Evolutionary conservation across 2,888 invertebrate species (phyloP).

Genomic region (Rhorus exstirpatorius): DNA sequence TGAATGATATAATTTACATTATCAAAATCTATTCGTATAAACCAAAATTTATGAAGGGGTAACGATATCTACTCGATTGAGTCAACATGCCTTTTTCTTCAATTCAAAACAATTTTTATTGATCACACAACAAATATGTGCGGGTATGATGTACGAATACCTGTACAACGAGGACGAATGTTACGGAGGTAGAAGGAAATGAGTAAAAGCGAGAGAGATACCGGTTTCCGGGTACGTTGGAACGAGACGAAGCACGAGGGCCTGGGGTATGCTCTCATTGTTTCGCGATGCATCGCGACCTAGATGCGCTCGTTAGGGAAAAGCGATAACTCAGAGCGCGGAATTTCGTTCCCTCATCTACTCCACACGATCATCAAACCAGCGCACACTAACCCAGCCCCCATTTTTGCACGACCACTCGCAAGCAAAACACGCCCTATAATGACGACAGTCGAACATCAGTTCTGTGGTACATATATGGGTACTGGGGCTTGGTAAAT

Average conservation of each 20-base stretch:
- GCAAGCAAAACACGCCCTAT: too few relatives aligned
- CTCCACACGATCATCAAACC: neutral
- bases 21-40: too few relatives aligned
- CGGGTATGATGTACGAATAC: neutral
- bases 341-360: slow-evolving; percentile 56
- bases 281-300: slow-evolving; percentile 67
- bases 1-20: too few relatives aligned
- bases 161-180: neutral
- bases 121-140: too few relatives aligned
- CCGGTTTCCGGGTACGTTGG: slow-evolving; percentile 39
- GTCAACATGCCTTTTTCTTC: too few relatives aligned
- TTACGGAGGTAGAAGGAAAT: neutral
- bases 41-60: too few relatives aligned
- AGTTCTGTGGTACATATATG: too few relatives aligned
- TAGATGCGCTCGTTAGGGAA: slow-evolving; percentile 65
- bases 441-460: too few relatives aligned
- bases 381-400: neutral
- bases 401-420: neutral
- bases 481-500: too few relatives aligned
- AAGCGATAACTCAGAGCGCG: slow-evolving; percentile 61
- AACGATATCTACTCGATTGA: too few relatives aligned
- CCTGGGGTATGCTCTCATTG: slow-evolving; percentile 56
- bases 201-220: slow-evolving; percentile 15
- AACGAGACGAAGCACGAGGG: slow-evolving; percentile 11
- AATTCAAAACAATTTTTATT: too few relatives aligned